phyloP scores from a whole-genome alignment of 2,113 vertebrate species.

The Callocephalon fimbriatum region DNA sequence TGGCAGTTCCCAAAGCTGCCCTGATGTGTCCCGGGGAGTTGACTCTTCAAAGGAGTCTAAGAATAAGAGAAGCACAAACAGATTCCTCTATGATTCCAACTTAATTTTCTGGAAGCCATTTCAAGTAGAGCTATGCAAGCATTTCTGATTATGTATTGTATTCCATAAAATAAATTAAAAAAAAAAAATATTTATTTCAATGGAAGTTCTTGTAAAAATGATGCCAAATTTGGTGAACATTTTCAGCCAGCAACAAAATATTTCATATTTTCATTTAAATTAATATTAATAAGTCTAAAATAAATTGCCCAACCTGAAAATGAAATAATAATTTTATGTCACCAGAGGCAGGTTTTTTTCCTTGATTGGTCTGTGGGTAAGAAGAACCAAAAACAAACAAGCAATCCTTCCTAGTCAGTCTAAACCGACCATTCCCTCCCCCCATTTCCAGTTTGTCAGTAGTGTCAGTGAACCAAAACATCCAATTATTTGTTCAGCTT shows the following conservation, averaged over 20 bases:
- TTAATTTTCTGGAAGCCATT: not conserved
- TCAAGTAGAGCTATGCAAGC: not conserved
- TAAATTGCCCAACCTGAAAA: not conserved
- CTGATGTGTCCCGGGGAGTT: not conserved
- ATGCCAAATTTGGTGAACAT: not conserved
- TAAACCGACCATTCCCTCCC: not conserved
- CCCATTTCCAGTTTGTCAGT: conserved; percentile 23
- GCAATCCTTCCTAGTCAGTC: not conserved
- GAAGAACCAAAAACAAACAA: not conserved
- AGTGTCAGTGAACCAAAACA: conserved; percentile 53
- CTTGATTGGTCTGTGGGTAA: not conserved
- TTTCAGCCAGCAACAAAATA: not conserved
- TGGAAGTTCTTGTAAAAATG: not conserved
- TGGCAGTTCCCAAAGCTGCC: not conserved
- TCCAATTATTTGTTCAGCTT: conserved; percentile 57
- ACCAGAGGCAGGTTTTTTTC: not conserved
- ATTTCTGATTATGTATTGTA: not conserved
- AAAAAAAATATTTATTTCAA: not conserved
- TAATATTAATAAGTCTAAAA: not conserved
- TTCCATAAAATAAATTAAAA: not conserved
- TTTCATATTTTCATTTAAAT: not conserved
- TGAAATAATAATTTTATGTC: not conserved
- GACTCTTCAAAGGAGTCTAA: not conserved
- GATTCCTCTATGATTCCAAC: not conserved
- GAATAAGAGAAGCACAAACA: not conserved